Base-by-base conservation (phyloP, 37 sponge, comb jelly and placozoan genomes). In the Ephydatia muelleri region DNA sequence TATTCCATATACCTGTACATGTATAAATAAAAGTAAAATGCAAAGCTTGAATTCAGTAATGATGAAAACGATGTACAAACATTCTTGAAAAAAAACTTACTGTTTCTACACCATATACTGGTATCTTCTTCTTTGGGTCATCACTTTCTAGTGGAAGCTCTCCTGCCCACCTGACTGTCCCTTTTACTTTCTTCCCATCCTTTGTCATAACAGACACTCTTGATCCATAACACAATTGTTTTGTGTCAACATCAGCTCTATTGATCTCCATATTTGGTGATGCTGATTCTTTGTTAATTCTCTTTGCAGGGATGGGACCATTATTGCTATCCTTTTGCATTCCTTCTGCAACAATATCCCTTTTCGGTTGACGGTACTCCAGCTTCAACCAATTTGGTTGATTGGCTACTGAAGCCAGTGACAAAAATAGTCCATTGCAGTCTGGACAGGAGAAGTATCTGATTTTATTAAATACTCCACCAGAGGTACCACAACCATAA, bases 371-470 rank as follows among this genome's bases (percentile, higher is more conserved):
- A 57, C 0, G 57, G 57, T 1, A 57, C 57, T 11, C 19, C 28
- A 25, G 16, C 16, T 33, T 71, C 72, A 71, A 31, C 30, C 32
- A 71, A 21, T 33, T 14, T 25, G 16, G 1, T 13, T 33, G 72
- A 21, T 34, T 71, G 29, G 32, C 32, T 71, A 71, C 72, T 71
- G 72, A 71, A 32, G 69, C 27, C 47, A 87, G 29, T 35, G 86
- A 87, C 67, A 49, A 78, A 47, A 89, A 95, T 28, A 82, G 36
- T 11, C 90, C 95, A 35, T 64, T 77, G 22, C 93, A 87, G 38
- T 6, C 11, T 0, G 28, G 49, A 65, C 93, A 95, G 25, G 32
- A 83, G 77, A 95, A 95, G 68, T 77, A 92, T 11, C 73, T 33
- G 6, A 16, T 35, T 21, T 26, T 72, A 35, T 6, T 14, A 34